phyloP scores from a whole-genome alignment of 2,888 invertebrate genomes.

The Julus scandinavius region DNA sequence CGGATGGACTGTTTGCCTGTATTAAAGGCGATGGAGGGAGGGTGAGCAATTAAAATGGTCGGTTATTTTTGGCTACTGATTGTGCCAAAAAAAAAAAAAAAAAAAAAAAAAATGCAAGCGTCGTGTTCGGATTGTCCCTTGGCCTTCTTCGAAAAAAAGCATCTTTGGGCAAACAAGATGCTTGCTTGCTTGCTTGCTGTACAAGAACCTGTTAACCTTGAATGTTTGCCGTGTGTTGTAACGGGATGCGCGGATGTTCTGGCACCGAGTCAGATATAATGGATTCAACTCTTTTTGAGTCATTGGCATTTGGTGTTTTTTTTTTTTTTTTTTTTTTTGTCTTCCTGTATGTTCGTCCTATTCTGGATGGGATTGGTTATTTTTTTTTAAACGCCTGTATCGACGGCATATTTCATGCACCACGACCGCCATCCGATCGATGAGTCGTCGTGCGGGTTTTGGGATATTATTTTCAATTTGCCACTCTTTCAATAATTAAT shows the following conservation, averaged over 20 bases:
- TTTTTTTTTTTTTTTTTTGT: no score
- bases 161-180: background rate
- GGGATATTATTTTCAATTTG: conserved; percentile 25
- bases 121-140: background rate
- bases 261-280: conserved; percentile 1
- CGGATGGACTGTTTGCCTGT: no score
- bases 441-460: background rate
- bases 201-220: conserved; percentile 33
- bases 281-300: background rate
- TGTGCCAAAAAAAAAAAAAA: no score
- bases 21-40: background rate
- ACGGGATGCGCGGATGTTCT: conserved; percentile 33
- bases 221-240: background rate
- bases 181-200: background rate
- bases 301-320: conserved; percentile 11
- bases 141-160: background rate
- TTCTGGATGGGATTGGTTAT: no score
- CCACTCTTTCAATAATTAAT: conserved; percentile 26
- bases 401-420: background rate
- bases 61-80: no score
- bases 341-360: no score
- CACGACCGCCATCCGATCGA: conserved; percentile 10
- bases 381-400: background rate
- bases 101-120: no score
- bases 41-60: background rate